Evolutionary conservation across 35 echinoderm and acorn worm genomes (phyloP).

Genomic region (Amphiura filiformis): DNA sequence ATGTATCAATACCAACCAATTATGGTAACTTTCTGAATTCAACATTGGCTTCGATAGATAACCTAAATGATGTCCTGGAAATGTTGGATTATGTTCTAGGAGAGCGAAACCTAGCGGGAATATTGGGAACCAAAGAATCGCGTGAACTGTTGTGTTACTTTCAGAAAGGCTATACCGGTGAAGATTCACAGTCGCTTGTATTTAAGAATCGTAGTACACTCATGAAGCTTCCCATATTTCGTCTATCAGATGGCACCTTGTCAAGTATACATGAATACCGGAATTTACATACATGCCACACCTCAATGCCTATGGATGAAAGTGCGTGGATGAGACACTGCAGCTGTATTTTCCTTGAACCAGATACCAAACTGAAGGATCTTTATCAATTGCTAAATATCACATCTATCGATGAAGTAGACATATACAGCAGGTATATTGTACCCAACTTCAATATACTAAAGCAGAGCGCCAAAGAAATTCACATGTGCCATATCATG

Average conservation of each 20-base stretch:
- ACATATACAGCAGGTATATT: conserved; percentile 6
- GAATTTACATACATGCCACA: neutral
- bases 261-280: neutral
- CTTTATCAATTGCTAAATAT: neutral
- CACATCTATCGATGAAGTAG: neutral
- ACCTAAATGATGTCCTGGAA: neutral
- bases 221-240: neutral
- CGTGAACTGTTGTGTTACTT: neutral
- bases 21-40: neutral
- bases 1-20: neutral
- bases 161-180: too few relatives aligned
- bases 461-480: neutral
- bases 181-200: neutral
- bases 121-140: neutral
- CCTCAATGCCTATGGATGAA: neutral
- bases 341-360: conserved; percentile 1
- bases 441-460: conserved; percentile 7
- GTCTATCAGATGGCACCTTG: neutral
- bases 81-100: neutral
- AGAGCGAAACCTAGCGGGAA: neutral
- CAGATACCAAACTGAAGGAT: neutral
- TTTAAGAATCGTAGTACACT: neutral
- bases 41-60: neutral
- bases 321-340: neutral
- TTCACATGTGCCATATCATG: neutral